These are phyloP conservation scores for Aegithalos caudatus DNA, from an alignment of 2,113 vertebrate species.

Conservation along the genomic window DNA sequence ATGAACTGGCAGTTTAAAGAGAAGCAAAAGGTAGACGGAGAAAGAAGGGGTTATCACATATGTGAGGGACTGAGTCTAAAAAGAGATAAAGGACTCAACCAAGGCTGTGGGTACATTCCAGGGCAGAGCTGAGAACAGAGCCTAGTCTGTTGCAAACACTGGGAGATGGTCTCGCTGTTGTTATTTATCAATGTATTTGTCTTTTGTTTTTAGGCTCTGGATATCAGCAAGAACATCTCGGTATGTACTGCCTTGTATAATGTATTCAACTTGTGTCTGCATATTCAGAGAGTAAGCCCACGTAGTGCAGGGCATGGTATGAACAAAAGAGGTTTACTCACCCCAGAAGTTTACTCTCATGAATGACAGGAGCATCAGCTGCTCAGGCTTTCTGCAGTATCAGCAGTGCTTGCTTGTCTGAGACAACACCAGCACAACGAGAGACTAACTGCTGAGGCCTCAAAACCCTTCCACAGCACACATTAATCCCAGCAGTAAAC, in stretches of 20 bases:
- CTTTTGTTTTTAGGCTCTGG: conserved; percentile 22
- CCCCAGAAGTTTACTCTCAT: neutral
- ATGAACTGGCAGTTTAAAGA: neutral
- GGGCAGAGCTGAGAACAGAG: neutral
- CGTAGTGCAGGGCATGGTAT: neutral
- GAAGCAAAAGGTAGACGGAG: neutral
- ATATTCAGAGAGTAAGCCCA: neutral
- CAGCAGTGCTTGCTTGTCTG: neutral
- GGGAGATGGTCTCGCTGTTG: neutral
- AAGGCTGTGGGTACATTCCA: neutral
- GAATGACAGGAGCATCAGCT: neutral
- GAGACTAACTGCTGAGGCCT: neutral
- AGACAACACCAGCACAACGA: neutral
- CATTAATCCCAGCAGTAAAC: neutral
- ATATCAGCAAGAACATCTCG: neutral
- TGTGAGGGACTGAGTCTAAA: neutral
- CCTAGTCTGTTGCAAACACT: neutral
- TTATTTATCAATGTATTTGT: neutral
- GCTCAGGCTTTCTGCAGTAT: neutral
- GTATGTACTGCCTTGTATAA: conserved; percentile 25
- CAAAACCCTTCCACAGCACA: neutral
- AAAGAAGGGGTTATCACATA: neutral
- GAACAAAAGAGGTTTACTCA: neutral
- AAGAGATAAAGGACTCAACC: neutral
- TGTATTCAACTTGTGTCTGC: neutral